These are phyloP conservation scores for Anolis carolinensis DNA, from an alignment of 2,113 vertebrate genomes.

Conservation along the genomic window DNA sequence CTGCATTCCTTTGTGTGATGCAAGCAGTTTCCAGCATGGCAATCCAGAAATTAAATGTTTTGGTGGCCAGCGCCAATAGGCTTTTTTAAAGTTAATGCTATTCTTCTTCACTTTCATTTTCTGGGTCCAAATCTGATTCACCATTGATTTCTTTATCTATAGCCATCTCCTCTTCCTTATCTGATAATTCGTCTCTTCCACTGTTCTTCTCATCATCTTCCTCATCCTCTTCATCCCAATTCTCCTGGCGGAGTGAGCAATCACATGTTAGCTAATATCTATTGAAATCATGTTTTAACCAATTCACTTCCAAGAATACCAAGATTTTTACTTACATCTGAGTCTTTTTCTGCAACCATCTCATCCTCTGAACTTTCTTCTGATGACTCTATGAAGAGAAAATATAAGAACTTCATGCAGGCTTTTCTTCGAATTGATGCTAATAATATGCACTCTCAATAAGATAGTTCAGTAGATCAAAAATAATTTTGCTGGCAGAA, in stretches of 20 bases:
- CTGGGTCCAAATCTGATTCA: slow-evolving; percentile 93
- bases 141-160: slow-evolving; percentile 90
- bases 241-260: slow-evolving; percentile 69
- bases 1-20: slow-evolving; percentile 51
- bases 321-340: slow-evolving; percentile 76
- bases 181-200: slow-evolving; percentile 56
- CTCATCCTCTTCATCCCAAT: slow-evolving; percentile 87
- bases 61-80: slow-evolving; percentile 49
- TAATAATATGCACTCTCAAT: neutral
- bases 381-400: slow-evolving; percentile 75
- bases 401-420: slow-evolving; percentile 28
- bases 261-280: neutral
- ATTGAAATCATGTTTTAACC: neutral
- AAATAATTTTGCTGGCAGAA: neutral
- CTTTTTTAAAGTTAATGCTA: slow-evolving; percentile 63
- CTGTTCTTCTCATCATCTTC: slow-evolving; percentile 54
- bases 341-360: slow-evolving; percentile 78
- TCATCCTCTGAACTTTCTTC: slow-evolving; percentile 82
- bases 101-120: slow-evolving; percentile 95
- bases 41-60: slow-evolving; percentile 57
- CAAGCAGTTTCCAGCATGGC: slow-evolving; percentile 49
- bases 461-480: neutral
- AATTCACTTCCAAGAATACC: neutral
- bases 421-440: neutral
- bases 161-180: slow-evolving; percentile 77